Evolutionary conservation across 1,140 invertebrate genomes (phyloP).

Genomic region (Drosophila parabipectinata): DNA sequence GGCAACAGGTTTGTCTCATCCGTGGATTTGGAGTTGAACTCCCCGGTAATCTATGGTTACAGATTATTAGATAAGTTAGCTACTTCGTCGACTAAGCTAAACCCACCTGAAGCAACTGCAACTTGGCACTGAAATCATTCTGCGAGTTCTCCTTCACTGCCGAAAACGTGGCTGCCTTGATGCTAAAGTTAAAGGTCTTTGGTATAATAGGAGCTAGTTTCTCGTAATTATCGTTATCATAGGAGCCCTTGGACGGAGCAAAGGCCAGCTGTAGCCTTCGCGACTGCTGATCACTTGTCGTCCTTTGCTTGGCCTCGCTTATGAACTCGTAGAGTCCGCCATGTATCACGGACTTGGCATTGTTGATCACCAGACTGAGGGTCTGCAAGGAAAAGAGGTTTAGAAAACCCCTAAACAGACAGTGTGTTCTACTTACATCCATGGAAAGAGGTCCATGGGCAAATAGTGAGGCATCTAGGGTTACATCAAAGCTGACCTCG

Average conservation of each 20-base stretch:
- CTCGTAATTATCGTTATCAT: constrained; percentile 84
- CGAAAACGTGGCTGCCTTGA: constrained; percentile 88
- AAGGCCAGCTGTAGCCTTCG: constrained; percentile 21
- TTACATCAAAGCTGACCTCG: constrained; percentile 89
- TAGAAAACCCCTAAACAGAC: not conserved
- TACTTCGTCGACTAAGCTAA: not conserved
- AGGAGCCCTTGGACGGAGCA: constrained; percentile 30
- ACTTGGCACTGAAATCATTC: constrained; percentile 86
- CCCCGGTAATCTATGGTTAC: constrained; percentile 64
- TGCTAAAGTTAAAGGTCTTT: constrained; percentile 89
- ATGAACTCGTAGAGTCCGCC: constrained; percentile 88
- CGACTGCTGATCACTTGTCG: constrained; percentile 53
- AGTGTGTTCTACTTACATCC: constrained; percentile 85
- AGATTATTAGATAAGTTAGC: not conserved
- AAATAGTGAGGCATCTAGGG: constrained; percentile 89
- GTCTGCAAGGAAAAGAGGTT: constrained; percentile 86
- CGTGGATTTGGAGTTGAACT: constrained; percentile 78
- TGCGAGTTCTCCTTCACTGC: constrained; percentile 87
- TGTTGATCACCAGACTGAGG: constrained; percentile 89
- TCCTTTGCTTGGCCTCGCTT: constrained; percentile 84
- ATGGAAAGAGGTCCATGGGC: constrained; percentile 91
- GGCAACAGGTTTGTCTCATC: constrained; percentile 84
- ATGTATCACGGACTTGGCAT: constrained; percentile 88
- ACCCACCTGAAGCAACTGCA: constrained; percentile 83
- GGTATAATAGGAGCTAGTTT: constrained; percentile 89